Base-by-base conservation (phyloP, 2,888 invertebrate species). In the Notodonta dromedarius region DNA sequence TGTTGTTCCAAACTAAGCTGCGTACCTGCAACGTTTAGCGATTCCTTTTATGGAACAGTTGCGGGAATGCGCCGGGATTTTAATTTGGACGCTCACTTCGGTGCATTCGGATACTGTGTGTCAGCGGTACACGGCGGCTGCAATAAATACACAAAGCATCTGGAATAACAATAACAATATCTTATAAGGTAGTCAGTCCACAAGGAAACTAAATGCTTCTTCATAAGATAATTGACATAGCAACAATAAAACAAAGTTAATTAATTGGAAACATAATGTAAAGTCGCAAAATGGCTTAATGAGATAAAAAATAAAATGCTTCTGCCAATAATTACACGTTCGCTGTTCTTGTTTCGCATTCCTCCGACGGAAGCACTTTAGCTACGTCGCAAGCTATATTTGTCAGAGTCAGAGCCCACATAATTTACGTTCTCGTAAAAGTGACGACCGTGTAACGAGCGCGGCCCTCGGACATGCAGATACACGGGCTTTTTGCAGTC, bases 371-470 rank as follows among this genome's bases (percentile, higher is more conserved):
- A 53, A 62, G 42, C 56, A 57, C 32, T 48, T 56, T 39, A 48
- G 42, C 14, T 56, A 39, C 56, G 48, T 52, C 46, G 55, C 51
- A 32, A 59, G 58, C 42, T 63, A 63, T 56, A 61, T 46, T 54
- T 11, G 62, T 48, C 42, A 55, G 55, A 55, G 5, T 13, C 44
- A 42, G 59, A 58, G 35, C 24, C 13, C 48, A 24, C 24, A 46
- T 60, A 53, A 62, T 60, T 54, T 52, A 64, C 57, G 58, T 39
- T 46, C 32, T 40, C 35, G n/a, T 66, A 60, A 61, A 60, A 24
- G 42, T 55, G 57, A 63, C 32, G 59, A 50, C 63, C 63, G 56
- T 42, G 48, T 56, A 40, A 63, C 58, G 61, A 59, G 60, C 53
- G 56, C 35, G 13, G 14, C 16, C 13, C 51, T 5, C 32, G 52